Base-by-base conservation (phyloP, 2,113 vertebrate genomes). In the Cyanoramphus novaezelandiae region DNA sequence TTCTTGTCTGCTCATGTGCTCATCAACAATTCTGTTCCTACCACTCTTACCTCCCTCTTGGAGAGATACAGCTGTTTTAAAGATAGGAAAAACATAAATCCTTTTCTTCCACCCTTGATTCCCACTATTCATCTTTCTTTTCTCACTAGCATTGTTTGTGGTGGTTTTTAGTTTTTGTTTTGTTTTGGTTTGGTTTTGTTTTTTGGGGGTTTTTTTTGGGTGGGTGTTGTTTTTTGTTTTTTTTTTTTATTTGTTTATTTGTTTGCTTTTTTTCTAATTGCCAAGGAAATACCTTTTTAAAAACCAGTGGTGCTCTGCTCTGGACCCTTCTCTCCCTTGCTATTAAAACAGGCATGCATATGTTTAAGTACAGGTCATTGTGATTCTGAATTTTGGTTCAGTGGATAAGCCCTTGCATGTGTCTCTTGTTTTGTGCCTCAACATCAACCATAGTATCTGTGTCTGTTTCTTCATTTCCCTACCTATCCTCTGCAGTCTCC, bases 21-120 rank as follows among this genome's bases (percentile, higher is more conserved):
- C 88, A 95, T 96, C 90, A 92, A 90, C 88, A 96, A 93, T 96
- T 94, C 90, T 95, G 62, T 94, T 97, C 92, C 82, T 90, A 91
- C 76, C 68, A 95, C 21, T 60, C 55, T 90, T 97, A 94, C 94
- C 92, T 95, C 64, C 47, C 44, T 86, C 76, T 90, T 52, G 71
- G 79, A 92, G 60, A 64, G 65, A 92, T 70, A 77, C 68, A 93
- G 92, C 71, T 55, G 4, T 75, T 92, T 75, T 67, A 92, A 95
- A 93, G 82, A 93, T 83, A 94, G 81, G 60, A 81, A 92, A 47
- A 84, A 0, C 59, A 93, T 82, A 80, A 91, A 68, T 86, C 43
- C 35, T 83, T 37, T 93, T 92, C 85, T 92, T 96, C 64, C 64
- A 52, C 43, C 50, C 91, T 60, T 72, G 67, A 81, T 90, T 96